Percentiles rank a stretch among this genome's conserved stretches.
Conservation (phyloP, 2,113 vertebrate species). For the Aplodontia rufa region DNA sequence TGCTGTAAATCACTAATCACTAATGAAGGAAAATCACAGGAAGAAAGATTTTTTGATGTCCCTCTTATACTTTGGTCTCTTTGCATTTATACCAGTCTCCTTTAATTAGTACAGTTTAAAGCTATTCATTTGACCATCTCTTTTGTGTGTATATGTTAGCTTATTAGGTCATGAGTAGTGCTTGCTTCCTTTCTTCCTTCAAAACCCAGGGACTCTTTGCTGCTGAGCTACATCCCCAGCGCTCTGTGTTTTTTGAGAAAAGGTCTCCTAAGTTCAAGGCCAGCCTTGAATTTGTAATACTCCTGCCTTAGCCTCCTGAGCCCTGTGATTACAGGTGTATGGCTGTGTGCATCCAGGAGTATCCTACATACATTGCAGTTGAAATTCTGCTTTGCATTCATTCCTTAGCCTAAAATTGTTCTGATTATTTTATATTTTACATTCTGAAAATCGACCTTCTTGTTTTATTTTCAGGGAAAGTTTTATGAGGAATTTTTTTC, state of each 20-base stretch:
- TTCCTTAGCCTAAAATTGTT: slow-evolving; percentile 11
- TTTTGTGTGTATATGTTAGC: too few species aligned
- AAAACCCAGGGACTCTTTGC: too few species aligned
- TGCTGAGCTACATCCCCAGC: too few species aligned
- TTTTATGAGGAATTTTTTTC: neutral
- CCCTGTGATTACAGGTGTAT: too few species aligned
- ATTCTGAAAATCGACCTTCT: neutral
- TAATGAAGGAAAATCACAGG: neutral
- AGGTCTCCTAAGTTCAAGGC: too few species aligned
- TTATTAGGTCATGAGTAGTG: neutral
- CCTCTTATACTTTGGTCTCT: neutral
- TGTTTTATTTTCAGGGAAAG: neutral
- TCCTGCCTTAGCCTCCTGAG: too few species aligned
- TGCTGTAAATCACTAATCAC: neutral
- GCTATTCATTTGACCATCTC: neutral
- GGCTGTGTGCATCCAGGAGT: neutral
- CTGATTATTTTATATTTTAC: slow-evolving; percentile 19
- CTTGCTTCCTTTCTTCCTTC: neutral
- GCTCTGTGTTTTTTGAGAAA: neutral
- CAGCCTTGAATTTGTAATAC: too few species aligned
- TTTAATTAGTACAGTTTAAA: neutral
- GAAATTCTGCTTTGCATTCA: neutral
- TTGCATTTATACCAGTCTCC: neutral
- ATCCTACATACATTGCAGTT: neutral
- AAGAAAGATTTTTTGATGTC: neutral